These are phyloP conservation scores for Alfaro cultratus DNA, from an alignment of 2,797 vertebrate species.

Conservation along the genomic window DNA sequence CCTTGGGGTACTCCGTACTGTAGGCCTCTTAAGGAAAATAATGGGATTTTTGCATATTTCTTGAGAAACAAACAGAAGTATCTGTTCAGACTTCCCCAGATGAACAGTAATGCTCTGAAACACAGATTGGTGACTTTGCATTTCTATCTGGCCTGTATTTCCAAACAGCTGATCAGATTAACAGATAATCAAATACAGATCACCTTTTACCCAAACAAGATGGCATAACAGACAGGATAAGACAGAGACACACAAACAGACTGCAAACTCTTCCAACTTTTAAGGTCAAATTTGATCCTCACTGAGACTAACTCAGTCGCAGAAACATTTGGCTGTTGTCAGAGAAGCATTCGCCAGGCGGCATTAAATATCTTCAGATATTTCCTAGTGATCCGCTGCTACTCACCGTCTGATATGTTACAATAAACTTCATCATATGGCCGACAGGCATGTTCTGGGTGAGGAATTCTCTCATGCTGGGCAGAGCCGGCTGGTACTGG, in stretches of 20 bases:
- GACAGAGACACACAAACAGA: too few species aligned
- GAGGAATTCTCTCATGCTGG: slow-evolving; percentile 73
- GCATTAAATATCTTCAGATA: neutral
- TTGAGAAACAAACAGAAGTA: neutral
- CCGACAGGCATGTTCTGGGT: slow-evolving; percentile 80
- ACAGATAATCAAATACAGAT: neutral
- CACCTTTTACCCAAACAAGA: neutral
- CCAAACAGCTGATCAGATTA: neutral
- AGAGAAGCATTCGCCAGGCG: neutral
- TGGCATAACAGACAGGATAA: neutral
- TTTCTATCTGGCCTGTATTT: neutral
- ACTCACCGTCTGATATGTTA: slow-evolving; percentile 83
- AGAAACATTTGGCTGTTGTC: neutral
- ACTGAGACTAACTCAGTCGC: neutral
- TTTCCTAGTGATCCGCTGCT: neutral
- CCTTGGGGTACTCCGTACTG: too few species aligned
- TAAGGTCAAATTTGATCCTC: neutral
- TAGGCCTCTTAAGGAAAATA: neutral
- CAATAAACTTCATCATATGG: slow-evolving; percentile 81
- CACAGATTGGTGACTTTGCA: neutral
- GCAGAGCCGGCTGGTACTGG: slow-evolving; percentile 73
- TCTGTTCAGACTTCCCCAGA: neutral
- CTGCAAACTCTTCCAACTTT: too few species aligned
- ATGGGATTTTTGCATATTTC: neutral
- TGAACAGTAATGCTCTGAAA: neutral